Base-by-base conservation (phyloP, 2,797 vertebrate genomes). In the Phoxinus dragarum region DNA sequence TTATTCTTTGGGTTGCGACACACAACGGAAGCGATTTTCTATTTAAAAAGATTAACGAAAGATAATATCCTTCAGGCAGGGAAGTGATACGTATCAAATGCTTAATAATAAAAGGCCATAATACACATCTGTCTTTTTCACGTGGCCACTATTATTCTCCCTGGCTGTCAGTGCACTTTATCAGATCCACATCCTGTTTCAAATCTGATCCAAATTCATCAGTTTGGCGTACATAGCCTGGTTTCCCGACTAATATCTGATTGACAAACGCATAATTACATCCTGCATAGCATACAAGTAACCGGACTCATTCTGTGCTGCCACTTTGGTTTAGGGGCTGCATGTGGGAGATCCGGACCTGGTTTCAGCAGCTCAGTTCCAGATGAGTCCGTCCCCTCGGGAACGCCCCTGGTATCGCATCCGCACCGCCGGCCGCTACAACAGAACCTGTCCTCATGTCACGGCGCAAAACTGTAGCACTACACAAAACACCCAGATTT, bases 381-480 rank as follows among this genome's bases (percentile, higher is more conserved):
- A 89, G 86, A 93, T 86, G 86, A 91, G 91, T 90, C 90, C 93
- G 88, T 90, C 92, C 94, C 93, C 93, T 84, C 90, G 94, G 95
- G 94, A 95, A 95, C 95, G 95, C 95, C 95, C 95, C 95, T 95
- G 94, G 93, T 92, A 93, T 93, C 91, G 93, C 93, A 95, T 91
- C 93, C 92, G 89, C 92, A 87, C 91, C 91, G 91, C 91, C 92
- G 88, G 94, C 88, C 88, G 80, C 88, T 83, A 89, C 91, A 90
- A 87, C 90, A 89, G 91, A 90, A 90, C 90, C 92, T 86, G 67
- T 92, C 93, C 91, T 94, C 95, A 95, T 96, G 87, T 94, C 94
- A 91, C 87, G 86, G 85, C 89, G 64, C n/a, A 54, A 75, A 83
- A 36, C 80, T 64, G 27, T 17, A 66, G 23, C 64, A 17, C 44